Evolutionary conservation across 2,888 invertebrate species (phyloP).

Genomic region (Ypsolopha sequella): DNA sequence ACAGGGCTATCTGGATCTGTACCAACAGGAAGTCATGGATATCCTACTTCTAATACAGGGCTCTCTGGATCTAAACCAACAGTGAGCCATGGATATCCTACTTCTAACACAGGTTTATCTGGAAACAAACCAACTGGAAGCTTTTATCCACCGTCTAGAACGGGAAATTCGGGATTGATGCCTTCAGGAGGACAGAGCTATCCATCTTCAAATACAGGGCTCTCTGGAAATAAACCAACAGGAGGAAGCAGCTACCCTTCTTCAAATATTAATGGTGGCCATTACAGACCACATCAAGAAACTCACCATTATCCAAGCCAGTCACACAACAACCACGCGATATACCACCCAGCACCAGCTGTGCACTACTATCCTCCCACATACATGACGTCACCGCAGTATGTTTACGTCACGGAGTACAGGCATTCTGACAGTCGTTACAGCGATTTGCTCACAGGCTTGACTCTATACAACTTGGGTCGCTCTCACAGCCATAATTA

Average conservation of each 20-base stretch:
- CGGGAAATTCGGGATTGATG: slow-evolving; percentile 3
- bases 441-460: slow-evolving; percentile 45
- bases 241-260: neutral
- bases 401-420: slow-evolving; percentile 47
- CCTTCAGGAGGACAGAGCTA: neutral
- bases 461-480: slow-evolving; percentile 52
- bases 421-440: slow-evolving; percentile 49
- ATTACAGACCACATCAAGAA: neutral
- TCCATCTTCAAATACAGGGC: slow-evolving; percentile 1
- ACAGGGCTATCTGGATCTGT: slow-evolving; percentile 3
- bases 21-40: slow-evolving; percentile 1
- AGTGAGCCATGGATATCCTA: slow-evolving; percentile 27
- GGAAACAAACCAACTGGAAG: neutral
- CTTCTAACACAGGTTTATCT: slow-evolving; percentile 10
- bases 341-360: neutral
- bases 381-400: slow-evolving; percentile 31
- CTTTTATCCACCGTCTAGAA: neutral
- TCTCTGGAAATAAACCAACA: slow-evolving; percentile 1
- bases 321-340: neutral
- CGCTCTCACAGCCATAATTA: slow-evolving; percentile 40
- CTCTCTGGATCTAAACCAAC: slow-evolving; percentile 1
- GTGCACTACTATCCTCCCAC: neutral
- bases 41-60: slow-evolving; percentile 4
- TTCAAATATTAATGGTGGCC: neutral
- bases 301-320: neutral